Evolutionary conservation across 2,888 invertebrate species (phyloP), one percentile per base, ranked within the genome.

Genomic region (Chirona hameri): DNA sequence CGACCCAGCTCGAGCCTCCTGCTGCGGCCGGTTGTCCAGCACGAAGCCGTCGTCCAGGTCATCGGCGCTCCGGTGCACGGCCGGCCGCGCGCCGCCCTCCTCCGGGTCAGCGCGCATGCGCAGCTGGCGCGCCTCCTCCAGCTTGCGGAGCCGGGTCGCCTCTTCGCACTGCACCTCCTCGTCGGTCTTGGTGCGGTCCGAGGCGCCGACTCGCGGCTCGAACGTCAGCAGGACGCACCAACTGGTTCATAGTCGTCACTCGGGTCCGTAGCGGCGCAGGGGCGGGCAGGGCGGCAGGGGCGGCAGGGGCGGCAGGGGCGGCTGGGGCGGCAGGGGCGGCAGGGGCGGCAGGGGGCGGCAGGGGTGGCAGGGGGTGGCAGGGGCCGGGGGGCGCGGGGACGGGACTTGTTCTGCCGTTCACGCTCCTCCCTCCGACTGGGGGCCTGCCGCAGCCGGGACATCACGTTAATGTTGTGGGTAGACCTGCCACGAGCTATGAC

Each of bases 81-180:
- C 46, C 76, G 83, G 95, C 91, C 82, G 92, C 91, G 92, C 91
- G 89, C 4, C 96, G 90, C 27, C 94, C 93, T 86, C 93, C 92
- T 1, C 94, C 94, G 87, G 94, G 88, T 90, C 86, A 14, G 93
- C 93, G 84, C 91, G 90, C 97, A 97, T 98, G 86, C 98, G 91
- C 83, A 91, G 89, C 79, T 93, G 87, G 83, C 96, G 90, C 85
- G 95, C 95, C 84, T 90, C 91, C 89, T 98, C 96, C 79, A 96
- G 88, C 86, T 92, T 90, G 85, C 94, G 93, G 24, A 97, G 88
- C 84, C 91, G 92, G 84, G 93, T 92, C 85, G 92, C 93, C 87
- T 96, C 95, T 87, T 94, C 93, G 85, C 91, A 92, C 0, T 93
- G 93, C 81, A 94, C 89, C 88, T 97, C 95, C 85, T 95, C 95